These are phyloP conservation scores for Anseranas semipalmata DNA, from an alignment of 2,113 vertebrate genomes.

Conservation along the genomic window DNA sequence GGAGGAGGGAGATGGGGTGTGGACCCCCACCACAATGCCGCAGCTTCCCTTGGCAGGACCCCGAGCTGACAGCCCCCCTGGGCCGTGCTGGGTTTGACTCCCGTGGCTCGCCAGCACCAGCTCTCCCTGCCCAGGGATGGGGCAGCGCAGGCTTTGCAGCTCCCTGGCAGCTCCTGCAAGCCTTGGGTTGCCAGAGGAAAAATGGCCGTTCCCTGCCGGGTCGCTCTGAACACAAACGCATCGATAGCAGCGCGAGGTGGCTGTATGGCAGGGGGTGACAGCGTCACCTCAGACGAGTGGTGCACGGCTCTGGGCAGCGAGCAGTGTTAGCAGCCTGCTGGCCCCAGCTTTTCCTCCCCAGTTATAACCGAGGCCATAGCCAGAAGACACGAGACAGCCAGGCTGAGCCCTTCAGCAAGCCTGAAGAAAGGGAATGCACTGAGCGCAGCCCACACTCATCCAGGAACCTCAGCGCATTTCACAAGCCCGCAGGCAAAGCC, in stretches of 20 bases:
- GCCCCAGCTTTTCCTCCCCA: neutral
- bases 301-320: fast-evolving
- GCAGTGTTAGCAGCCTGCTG: fast-evolving
- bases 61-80: fast-evolving
- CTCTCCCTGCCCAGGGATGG: neutral
- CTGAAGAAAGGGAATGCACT: neutral
- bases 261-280: no score
- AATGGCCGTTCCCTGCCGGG: no score
- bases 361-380: fast-evolving
- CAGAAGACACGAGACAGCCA: neutral
- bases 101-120: neutral
- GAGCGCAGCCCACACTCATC: neutral
- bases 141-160: neutral
- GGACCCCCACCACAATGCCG: neutral
- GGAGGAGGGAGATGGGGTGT: neutral
- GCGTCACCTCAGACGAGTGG: fast-evolving
- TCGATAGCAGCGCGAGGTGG: no score
- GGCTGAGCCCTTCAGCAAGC: no score
- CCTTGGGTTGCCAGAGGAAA: no score
- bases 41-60: neutral
- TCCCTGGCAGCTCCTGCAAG: neutral
- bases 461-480: fast-evolving
- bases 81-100: fast-evolving
- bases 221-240: no score
- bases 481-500: neutral